Evolutionary conservation across 2,888 invertebrate species (phyloP), one percentile per base, ranked within the genome.

Genomic region (Papilio elwesi): DNA sequence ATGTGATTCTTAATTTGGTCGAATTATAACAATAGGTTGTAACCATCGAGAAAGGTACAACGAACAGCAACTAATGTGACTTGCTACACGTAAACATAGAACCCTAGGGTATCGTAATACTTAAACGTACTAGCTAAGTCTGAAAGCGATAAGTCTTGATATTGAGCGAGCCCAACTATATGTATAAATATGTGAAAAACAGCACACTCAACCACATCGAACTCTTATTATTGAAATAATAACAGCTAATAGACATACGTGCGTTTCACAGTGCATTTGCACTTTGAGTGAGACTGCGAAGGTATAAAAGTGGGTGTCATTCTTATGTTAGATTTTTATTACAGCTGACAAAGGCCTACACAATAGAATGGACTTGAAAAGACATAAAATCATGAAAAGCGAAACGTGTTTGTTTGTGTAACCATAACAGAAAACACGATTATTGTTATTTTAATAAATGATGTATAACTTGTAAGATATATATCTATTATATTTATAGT

Each of bases 161-260:
- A 92, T 92, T 93, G 93, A 93, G 93, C 93, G 91, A 90, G 87
- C 91, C 88, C 91, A 93, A 92, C 89, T 88, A 88, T 88, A 26
- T 26, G 26, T 26, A 87, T 84, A 89, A 88, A 88, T 84, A 90
- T 84, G 87, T 88, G 87, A 87, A 85, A 87, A 85, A 88, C 83
- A 88, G 85, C 87, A 90, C 89, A 91, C 88, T 88, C 90, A 88
- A 88, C 79, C 87, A 86, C 82, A 87, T 86, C 83, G 85, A 88
- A 82, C 82, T 82, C 81, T 81, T 78, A 78, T 73, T 64, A 73
- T 47, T 73, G 64, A 68, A 57, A 43, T 38, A 69, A 69, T 73
- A 68, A 43, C 43, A 81, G 81, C 81, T 74, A 75, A 59, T 65
- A 52, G 57, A 68, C 55, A 62, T 68, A 73, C 55, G 73, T 73